These are phyloP conservation scores for Cnemophilus loriae DNA, from an alignment of 2,113 vertebrate species.

Conservation along the genomic window DNA sequence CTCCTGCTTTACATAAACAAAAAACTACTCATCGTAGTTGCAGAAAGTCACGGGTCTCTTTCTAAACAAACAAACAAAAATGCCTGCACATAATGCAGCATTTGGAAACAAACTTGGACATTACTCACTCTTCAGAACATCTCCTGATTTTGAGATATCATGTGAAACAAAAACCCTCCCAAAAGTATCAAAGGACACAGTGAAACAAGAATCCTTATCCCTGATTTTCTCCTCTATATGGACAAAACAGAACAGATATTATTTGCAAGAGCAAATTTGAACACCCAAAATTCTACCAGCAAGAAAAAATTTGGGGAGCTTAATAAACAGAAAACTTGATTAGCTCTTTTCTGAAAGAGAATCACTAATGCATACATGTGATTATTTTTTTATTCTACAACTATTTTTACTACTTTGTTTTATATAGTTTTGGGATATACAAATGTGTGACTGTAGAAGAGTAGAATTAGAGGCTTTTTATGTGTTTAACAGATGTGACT, in stretches of 20 bases:
- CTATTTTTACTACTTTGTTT: not conserved
- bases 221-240: not conserved
- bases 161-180: not conserved
- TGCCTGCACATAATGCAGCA: not conserved
- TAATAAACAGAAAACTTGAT: not conserved
- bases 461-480: not conserved
- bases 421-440: not conserved
- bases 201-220: not conserved
- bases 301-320: not conserved
- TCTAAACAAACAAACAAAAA: conserved; percentile 29
- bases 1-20: conserved; percentile 13
- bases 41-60: not conserved
- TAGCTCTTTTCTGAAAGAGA: not conserved
- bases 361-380: not conserved
- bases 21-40: not conserved
- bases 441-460: not conserved
- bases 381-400: not conserved
- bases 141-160: not conserved
- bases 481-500: not conserved
- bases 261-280: not conserved
- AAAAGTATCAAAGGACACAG: not conserved
- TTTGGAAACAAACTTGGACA: conserved; percentile 33
- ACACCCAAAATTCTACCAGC: not conserved
- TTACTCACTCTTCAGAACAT: not conserved
- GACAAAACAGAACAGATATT: not conserved